Conservation (phyloP, 2,113 vertebrate genomes). For the Willisornis vidua region DNA sequence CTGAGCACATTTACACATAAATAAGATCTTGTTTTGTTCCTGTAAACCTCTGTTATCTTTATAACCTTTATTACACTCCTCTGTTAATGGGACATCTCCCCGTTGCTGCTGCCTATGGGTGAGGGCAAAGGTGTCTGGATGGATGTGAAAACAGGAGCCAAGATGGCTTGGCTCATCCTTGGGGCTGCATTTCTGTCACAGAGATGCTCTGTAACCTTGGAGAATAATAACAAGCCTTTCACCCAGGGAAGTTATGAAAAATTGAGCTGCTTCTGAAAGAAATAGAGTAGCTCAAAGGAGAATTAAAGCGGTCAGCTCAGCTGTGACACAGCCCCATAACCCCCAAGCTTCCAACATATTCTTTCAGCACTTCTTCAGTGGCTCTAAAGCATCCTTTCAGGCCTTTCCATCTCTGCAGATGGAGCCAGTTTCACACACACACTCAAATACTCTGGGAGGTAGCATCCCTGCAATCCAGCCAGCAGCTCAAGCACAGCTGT, state of each 20-base stretch:
- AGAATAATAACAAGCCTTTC: not conserved
- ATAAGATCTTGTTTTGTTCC: not conserved
- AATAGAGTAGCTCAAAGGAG: not conserved
- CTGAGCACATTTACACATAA: not conserved
- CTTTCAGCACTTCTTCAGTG: not conserved
- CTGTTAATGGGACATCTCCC: not conserved
- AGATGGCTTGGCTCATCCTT: not conserved
- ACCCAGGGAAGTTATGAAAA: not conserved
- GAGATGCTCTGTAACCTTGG: not conserved
- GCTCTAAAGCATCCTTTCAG: not conserved
- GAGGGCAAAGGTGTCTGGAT: not conserved
- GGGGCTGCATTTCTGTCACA: not conserved
- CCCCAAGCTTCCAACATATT: not conserved
- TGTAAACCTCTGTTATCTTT: not conserved
- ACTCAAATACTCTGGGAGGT: not conserved
- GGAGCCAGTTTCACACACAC: not conserved
- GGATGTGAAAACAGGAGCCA: fast-evolving
- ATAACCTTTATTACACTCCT: not conserved
- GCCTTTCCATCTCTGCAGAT: not conserved
- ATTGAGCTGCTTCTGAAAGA: not conserved
- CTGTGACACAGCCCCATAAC: not conserved
- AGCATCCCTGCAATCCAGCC: not conserved
- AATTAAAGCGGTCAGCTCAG: not conserved
- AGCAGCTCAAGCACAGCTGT: not conserved
- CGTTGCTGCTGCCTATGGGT: fast-evolving